Base-by-base conservation (phyloP, 2,113 vertebrate genomes). In the Eulemur rufifrons region DNA sequence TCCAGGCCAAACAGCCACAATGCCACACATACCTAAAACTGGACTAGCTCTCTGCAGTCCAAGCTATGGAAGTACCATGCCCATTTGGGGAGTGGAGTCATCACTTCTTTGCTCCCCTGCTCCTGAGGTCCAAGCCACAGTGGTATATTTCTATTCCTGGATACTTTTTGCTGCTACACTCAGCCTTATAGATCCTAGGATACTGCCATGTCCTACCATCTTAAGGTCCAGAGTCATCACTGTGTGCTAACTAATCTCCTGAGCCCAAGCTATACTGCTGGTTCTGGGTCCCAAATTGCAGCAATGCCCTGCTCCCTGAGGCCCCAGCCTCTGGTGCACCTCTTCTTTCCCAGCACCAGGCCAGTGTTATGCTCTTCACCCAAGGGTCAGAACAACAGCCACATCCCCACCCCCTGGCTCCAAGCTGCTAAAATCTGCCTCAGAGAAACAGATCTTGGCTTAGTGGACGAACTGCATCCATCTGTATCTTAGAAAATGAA, bases 51-150 rank as follows among this genome's bases (percentile, higher is more conserved):
- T 6, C 69, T 25, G 23, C 23, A 45, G 23, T 39, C 39, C 69
- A 73, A 27, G 23, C 12, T 0, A 1, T 42, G 6, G 6, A 73
- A 5, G 3, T 73, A 39, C 5, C 69, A 6, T 73, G 1, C 11
- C 39, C 13, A 6, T 27, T 6, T 73, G 39, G 23, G 6, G 25
- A 27, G 12, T 25, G 39, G 39, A 73, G 23, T 8, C 13, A 73
- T 73, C 23, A 45, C 23, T 45, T 39, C 11, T 71, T 23, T 71
- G 39, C 69, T 73, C 39, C 69, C 23, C 23, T 45, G 7, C 68
- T 10, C 20, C 39, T 39, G 21, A 56, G 68, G 21, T 23, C 68
- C 39, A 45, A 73, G 69, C 39, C 37, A 15, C 39, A 61, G 25
- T 61, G 23, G 9, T 10, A 7, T 73, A 23, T 45, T 73, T 11